Evolutionary conservation across 2,888 invertebrate genomes (phyloP), one percentile per base, ranked within the genome.

Genomic region (Maniola hyperantus): DNA sequence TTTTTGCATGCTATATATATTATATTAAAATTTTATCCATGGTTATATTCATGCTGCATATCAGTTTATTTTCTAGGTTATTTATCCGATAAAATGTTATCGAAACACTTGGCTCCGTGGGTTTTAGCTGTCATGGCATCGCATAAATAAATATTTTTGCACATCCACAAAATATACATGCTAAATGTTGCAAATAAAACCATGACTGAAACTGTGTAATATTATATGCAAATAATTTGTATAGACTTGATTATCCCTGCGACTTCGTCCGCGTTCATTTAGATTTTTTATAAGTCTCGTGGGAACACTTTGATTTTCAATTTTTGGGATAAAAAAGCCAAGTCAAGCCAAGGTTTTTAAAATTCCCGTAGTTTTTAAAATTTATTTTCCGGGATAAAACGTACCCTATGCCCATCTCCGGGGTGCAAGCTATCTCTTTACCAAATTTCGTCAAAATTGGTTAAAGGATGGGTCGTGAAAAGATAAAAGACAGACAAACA

Each of bases 151-250:
- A 66, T 60, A 66, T 36, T 66, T 44, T 48, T 57, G 50, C 18
- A 71, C 59, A 61, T 65, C 42, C 55, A 66, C 60, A 66, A 65
- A 58, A 7, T 57, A 59, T 42, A 59, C 72, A 72, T 72, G 72
- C 72, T 54, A 15, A 48, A 59, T 13, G 26, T 65, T 65, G 63
- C 65, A 66, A 65, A 63, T 51, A 60, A 66, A 65, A 73, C 51
- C 42, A 67, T 75, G 74, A 73, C 72, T 72, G 73, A 73, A 71
- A 67, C 59, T 65, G 58, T 72, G 70, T 69, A 62, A 46, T 39
- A 53, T 18, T 44, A 10, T 42, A 13, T 33, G 15, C 36, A 36
- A 7, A 36, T 36, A 42, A 44, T 5, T 11, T 15, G 39, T 18
- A 42, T 42, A 26, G 4, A 26, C 26, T 26, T 2, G 26, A 26